A percentile compares a stretch with the other conserved stretches of the same genome.
phyloP scores from a whole-genome alignment of 1,140 invertebrate genomes.

The Heliconius himera region DNA sequence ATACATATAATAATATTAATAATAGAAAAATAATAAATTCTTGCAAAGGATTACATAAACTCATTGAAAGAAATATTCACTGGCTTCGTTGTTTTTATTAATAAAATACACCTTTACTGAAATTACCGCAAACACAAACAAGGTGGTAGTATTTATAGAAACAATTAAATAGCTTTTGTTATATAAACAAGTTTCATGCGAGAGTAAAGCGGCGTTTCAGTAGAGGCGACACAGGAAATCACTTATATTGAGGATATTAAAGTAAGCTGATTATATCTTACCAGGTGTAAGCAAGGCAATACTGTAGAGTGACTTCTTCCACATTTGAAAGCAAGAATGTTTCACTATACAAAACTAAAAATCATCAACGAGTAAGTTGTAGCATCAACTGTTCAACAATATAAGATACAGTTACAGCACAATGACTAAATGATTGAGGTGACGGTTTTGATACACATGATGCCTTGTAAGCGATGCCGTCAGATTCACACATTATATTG shows the following conservation, averaged over 20 bases:
- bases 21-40: not conserved
- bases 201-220: slow-evolving; percentile 60
- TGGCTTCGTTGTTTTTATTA: slow-evolving; percentile 66
- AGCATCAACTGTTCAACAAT: slow-evolving; percentile 79
- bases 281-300: slow-evolving; percentile 81
- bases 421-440: slow-evolving; percentile 74
- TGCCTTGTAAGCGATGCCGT: slow-evolving; percentile 57
- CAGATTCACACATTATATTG: slow-evolving; percentile 35
- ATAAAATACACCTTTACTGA: slow-evolving; percentile 63
- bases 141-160: slow-evolving; percentile 4
- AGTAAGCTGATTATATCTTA: slow-evolving; percentile 81
- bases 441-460: slow-evolving; percentile 64
- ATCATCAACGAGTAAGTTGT: slow-evolving; percentile 75
- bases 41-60: slow-evolving; percentile 49
- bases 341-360: slow-evolving; percentile 81
- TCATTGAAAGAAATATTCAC: slow-evolving; percentile 61
- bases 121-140: slow-evolving; percentile 50
- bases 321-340: slow-evolving; percentile 80
- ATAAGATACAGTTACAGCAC: slow-evolving; percentile 74
- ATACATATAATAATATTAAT: not conserved
- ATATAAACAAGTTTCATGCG: slow-evolving; percentile 33
- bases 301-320: slow-evolving; percentile 81
- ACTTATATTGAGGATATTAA: slow-evolving; percentile 80
- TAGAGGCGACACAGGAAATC: slow-evolving; percentile 71
- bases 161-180: slow-evolving; percentile 20